A percentile compares a stretch with the other conserved stretches of the same genome.
Evolutionary conservation across 2,797 vertebrate genomes (phyloP).

Genomic region (Adelosebastes latens): DNA sequence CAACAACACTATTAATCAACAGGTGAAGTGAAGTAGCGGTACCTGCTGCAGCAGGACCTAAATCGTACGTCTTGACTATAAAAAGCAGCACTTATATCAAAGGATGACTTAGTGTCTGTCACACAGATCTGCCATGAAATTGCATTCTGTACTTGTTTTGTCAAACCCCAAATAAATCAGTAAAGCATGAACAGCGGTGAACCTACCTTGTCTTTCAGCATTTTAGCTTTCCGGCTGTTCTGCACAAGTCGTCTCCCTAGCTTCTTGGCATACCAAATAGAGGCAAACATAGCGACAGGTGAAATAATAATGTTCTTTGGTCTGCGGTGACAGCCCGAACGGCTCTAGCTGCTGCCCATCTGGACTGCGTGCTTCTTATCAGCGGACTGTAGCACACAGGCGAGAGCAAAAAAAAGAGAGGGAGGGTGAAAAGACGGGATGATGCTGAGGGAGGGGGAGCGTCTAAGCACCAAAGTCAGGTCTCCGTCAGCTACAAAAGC

Average conservation of each 20-base stretch:
- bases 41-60: neutral
- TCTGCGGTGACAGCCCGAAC: constrained; percentile 65
- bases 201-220: constrained; percentile 93
- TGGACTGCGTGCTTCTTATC: constrained; percentile 55
- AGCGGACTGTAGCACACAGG: constrained; percentile 36
- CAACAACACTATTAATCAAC: constrained; percentile 52
- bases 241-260: constrained; percentile 95
- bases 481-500: constrained; percentile 48
- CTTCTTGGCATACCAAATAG: constrained; percentile 99
- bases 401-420: constrained; percentile 28
- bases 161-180: constrained; percentile 7
- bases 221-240: constrained; percentile 93
- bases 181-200: constrained; percentile 1
- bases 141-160: neutral
- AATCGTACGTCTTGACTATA: neutral
- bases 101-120: neutral
- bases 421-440: constrained; percentile 31
- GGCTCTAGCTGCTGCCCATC: constrained; percentile 72
- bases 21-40: constrained; percentile 32
- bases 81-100: neutral
- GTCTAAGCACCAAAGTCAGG: constrained; percentile 57
- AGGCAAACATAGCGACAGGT: constrained; percentile 90
- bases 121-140: neutral
- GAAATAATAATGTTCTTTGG: constrained; percentile 66
- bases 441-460: constrained; percentile 53